Evolutionary conservation across 2,797 vertebrate species (phyloP), one percentile per base, ranked within the genome.

Genomic region (Sibirionetta formosa): DNA sequence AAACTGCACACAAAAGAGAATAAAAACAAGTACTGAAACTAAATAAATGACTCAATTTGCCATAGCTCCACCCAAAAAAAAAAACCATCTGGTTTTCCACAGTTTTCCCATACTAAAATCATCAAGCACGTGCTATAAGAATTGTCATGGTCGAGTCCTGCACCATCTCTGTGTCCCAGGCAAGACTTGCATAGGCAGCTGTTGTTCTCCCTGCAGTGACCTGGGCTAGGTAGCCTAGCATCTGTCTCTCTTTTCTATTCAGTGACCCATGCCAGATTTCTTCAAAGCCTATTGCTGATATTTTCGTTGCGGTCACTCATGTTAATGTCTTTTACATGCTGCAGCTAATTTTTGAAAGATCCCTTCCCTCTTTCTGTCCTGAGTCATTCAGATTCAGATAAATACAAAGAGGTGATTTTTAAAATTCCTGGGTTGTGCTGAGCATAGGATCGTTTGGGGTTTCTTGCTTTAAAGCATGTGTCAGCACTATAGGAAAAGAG

Each of bases 191-290:
- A 20, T 54, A 92, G 46, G 70, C 91, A 96, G 88, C 92, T 86
- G 93, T 70, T 90, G 51, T 96, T 95, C 89, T 95, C 88, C 76
- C 94, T 93, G 90, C 81, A 95, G 86, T 96, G 92, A 96, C 82
- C 83, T 92, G 83, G 61, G 35, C 72, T 73, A 35, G 78, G 70
- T 84, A 92, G 31, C n/a, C 9, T 46, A 87, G 75, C 88, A 94
- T 92, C 88, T 96, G 93, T 86, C 71, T 88, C 63, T 95, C 71
- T 79, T 92, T 89, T 96, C 85, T 97, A 94, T 81, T 86, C 72
- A 68, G 77, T 92, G 69, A 92, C 88, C 91, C 27, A 81, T 68
- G 80, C 84, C 79, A 93, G 73, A 87, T 92, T 96, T 91, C 72
- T 78, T 93, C 57, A 79, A 93, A 93, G 63, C 56, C 82, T 87